Percentiles rank a stretch among this genome's conserved stretches.
These are phyloP conservation scores for Nomada goodeniana DNA, from an alignment of 2,888 invertebrate species.

Conservation along the genomic window DNA sequence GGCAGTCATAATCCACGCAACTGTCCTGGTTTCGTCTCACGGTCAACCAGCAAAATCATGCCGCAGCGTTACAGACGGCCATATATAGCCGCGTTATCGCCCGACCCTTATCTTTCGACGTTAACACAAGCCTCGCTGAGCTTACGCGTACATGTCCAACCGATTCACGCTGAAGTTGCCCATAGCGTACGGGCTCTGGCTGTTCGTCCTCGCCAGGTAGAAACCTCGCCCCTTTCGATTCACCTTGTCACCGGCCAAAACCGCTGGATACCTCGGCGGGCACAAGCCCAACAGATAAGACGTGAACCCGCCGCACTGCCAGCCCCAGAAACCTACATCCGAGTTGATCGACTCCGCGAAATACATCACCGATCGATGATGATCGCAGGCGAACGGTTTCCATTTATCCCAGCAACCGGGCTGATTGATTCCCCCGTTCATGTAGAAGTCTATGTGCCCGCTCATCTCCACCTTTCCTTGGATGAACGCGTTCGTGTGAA, in stretches of 20 bases:
- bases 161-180: constrained; percentile 85
- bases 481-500: constrained; percentile 89
- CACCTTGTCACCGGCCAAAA: constrained; percentile 79
- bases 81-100: constrained; percentile 23
- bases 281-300: constrained; percentile 87
- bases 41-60: constrained; percentile 17
- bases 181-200: constrained; percentile 86
- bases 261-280: constrained; percentile 84
- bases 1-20: neutral
- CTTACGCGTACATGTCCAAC: constrained; percentile 49
- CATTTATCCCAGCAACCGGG: constrained; percentile 87
- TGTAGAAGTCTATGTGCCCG: constrained; percentile 90
- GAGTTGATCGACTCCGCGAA: constrained; percentile 88
- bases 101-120: constrained; percentile 20
- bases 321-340: constrained; percentile 88
- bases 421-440: constrained; percentile 89
- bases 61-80: neutral
- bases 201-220: constrained; percentile 86
- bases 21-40: constrained; percentile 7
- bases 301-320: constrained; percentile 87
- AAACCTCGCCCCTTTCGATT: constrained; percentile 83
- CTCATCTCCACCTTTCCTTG: constrained; percentile 88
- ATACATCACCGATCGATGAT: constrained; percentile 88
- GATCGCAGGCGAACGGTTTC: constrained; percentile 87
- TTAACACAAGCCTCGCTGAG: neutral